These are phyloP conservation scores for Athene cunicularia DNA, from an alignment of 2,113 vertebrate species.

Conservation along the genomic window DNA sequence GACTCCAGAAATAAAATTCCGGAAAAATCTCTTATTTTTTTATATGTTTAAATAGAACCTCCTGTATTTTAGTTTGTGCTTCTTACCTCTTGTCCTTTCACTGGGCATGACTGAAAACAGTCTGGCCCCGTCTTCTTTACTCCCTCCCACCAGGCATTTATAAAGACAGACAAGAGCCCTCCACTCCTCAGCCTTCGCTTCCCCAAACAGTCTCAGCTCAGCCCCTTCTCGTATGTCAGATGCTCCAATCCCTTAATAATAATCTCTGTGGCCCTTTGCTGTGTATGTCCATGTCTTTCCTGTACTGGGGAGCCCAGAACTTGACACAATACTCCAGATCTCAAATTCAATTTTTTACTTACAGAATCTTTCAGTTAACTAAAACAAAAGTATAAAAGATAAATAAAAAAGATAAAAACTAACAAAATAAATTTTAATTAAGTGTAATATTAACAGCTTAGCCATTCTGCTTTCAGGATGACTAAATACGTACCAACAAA, in stretches of 20 bases:
- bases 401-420: background rate
- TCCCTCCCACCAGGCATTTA: background rate
- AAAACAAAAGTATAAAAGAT: too few relatives aligned
- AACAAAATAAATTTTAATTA: background rate
- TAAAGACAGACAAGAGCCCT: background rate
- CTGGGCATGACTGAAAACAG: background rate
- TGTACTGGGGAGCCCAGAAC: background rate
- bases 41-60: background rate
- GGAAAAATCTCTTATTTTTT: background rate
- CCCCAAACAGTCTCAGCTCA: background rate
- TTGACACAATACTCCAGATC: background rate
- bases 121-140: background rate
- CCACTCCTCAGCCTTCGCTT: background rate
- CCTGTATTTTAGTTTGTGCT: background rate
- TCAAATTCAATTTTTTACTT: background rate
- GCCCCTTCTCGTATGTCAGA: background rate
- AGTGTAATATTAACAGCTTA: background rate
- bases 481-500: conserved; percentile 89
- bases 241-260: background rate
- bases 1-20: background rate
- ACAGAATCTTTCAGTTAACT: background rate
- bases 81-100: background rate
- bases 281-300: background rate
- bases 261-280: background rate
- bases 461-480: background rate